Conservation (phyloP, 1,140 invertebrate species). For the Drosophila eugracilis region DNA sequence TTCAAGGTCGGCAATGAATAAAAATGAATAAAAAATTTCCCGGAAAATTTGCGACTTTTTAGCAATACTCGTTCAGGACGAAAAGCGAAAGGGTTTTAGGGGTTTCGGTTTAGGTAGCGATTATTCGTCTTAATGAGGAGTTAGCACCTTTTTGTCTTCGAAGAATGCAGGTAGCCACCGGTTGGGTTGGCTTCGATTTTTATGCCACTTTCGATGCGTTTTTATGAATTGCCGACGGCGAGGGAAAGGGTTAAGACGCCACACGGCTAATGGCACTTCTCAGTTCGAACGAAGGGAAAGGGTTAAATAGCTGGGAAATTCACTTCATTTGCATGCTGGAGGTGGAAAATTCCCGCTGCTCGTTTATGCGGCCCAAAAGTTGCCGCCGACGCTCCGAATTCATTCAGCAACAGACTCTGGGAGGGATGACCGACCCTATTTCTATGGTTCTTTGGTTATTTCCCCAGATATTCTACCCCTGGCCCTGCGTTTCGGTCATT, state of each 20-base stretch:
- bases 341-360: conserved; percentile 62
- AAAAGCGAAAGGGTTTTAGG: conserved; percentile 17
- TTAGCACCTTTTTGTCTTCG: conserved; percentile 83
- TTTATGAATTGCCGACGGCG: conserved; percentile 61
- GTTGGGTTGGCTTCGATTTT: conserved; percentile 38
- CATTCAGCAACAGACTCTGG: conserved; percentile 51
- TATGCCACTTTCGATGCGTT: conserved; percentile 67
- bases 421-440: conserved; percentile 5
- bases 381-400: conserved; percentile 49
- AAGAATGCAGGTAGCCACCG: conserved; percentile 60
- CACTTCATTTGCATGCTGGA: conserved; percentile 61
- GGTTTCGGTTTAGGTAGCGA: conserved; percentile 18
- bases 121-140: conserved; percentile 56
- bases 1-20: conserved; percentile 34
- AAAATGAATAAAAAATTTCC: conserved; percentile 57
- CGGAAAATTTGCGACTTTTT: conserved; percentile 65
- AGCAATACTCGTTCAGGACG: conserved; percentile 51
- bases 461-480: conserved; percentile 13
- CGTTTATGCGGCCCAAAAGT: conserved; percentile 68
- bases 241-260: conserved; percentile 63
- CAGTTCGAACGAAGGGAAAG: conserved; percentile 59
- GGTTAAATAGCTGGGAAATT: conserved; percentile 74
- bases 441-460: conserved; percentile 29
- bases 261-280: conserved; percentile 67
- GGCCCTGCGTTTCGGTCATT: conserved; percentile 44